Base-by-base conservation (phyloP, 2,888 invertebrate species). In the Alcis repandata region DNA sequence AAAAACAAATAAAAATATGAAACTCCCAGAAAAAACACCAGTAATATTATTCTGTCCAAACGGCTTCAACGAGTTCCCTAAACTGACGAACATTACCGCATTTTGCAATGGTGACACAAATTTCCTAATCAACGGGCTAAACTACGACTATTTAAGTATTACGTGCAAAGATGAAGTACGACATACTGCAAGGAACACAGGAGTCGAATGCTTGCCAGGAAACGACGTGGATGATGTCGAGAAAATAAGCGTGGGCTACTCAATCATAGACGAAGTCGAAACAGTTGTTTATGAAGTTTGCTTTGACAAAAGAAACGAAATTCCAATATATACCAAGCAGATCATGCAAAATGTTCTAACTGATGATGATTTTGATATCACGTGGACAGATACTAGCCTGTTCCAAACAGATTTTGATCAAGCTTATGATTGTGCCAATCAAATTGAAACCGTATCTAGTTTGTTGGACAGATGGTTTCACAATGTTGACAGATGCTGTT, bases 211-310 rank as follows among this genome's bases (percentile, higher is more conserved):
- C 51, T 36, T 59, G 2, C 52, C 58, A 1, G 67, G 64, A 0
- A 9, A 48, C n/a, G 27, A n/a, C 1, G 32, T 17, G 10, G 10
- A 17, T 8, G 68, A 79, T 6, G 76, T 81, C 0, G 80, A 86
- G 70, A 63, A 45, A 13, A 7, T 85, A 0, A 67, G 77, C 41
- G 64, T 89, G 17, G 84, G 81, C 2, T 88, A 75, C 52, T 61
- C 69, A 32, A 2, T 72, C 1, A 9, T 46, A 2, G 53, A n/a
- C 3, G 2, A 19, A 2, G 38, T 49, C 17, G 76, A 79, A 41
- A 27, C 78, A 2, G 68, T 70, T 15, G 78, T 84, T 0, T 90
- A 82, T 36, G 78, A 83, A 58, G 73, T 87, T 4, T 90, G 90
- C 49, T 36, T 83, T 0, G 79, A 86, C 57, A 76, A 68, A 27